phyloP scores from a whole-genome alignment of 2,888 invertebrate species.

The Drosophila infuscata region DNA sequence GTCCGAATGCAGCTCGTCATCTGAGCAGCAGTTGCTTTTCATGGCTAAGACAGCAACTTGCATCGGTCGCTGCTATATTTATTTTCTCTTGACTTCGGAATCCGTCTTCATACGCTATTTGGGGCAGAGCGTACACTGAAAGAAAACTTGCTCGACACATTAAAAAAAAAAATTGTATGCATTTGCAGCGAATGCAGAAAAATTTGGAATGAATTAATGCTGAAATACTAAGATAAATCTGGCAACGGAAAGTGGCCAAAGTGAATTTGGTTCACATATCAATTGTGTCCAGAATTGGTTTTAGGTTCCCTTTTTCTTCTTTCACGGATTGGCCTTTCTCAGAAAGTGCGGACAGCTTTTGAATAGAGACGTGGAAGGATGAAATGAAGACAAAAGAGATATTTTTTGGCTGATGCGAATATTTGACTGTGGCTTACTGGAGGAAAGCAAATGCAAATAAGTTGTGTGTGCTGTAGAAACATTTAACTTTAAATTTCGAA shows the following conservation, averaged over 20 bases:
- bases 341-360: conserved; percentile 10
- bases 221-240: conserved; percentile 20
- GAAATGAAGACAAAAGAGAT: neutral
- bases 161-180: conserved; percentile 28
- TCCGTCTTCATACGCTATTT: conserved; percentile 31
- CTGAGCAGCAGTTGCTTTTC: conserved; percentile 24
- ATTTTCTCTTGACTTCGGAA: conserved; percentile 9
- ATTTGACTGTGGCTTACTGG: neutral
- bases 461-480: neutral
- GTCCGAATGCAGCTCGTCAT: conserved; percentile 21
- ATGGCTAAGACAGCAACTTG: conserved; percentile 6
- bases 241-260: neutral
- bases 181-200: conserved; percentile 17
- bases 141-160: conserved; percentile 29
- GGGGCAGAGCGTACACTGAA: conserved; percentile 51
- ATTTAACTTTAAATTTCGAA: neutral
- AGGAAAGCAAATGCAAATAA: neutral
- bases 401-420: neutral
- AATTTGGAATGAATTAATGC: conserved; percentile 17
- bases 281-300: conserved; percentile 2
- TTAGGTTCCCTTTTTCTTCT: neutral
- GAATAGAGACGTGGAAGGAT: conserved; percentile 8
- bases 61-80: neutral
- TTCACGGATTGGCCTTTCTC: neutral
- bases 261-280: neutral